A percentile compares a stretch with the other conserved stretches of the same genome.
phyloP scores from a whole-genome alignment of 2,797 vertebrate genomes.

The Xyrichtys novacula region DNA sequence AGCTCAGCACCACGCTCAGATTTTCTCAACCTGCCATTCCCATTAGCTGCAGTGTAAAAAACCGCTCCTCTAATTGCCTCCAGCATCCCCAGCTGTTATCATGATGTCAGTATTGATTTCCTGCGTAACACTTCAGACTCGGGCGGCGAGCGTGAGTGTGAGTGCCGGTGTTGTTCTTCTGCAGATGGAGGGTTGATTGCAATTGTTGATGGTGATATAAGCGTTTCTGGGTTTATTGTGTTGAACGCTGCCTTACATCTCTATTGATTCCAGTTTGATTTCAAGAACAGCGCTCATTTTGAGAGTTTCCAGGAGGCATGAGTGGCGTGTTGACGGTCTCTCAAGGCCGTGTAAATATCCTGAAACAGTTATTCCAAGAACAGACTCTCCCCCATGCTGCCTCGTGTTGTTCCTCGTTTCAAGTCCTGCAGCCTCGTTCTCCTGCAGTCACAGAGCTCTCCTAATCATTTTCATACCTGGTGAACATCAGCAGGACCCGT shows the following conservation, averaged over 20 bases:
- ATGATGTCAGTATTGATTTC: conserved; percentile 11
- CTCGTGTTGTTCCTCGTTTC: no score
- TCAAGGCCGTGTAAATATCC: no score
- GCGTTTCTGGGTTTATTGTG: neutral
- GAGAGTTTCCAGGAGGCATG: neutral
- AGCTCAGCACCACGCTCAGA: neutral
- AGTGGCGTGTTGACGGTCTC: neutral
- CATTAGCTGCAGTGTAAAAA: neutral
- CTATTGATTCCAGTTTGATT: neutral
- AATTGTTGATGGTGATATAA: neutral
- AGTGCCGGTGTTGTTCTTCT: neutral
- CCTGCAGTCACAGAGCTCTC: conserved; percentile 17
- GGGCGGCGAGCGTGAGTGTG: no score
- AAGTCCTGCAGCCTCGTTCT: no score
- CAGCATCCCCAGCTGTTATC: conserved; percentile 7
- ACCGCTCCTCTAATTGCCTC: neutral
- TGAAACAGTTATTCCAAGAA: no score
- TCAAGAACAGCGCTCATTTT: neutral
- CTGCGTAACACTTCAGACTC: neutral
- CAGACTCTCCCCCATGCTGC: no score
- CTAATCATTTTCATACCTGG: conserved; percentile 58
- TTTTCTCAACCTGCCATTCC: neutral
- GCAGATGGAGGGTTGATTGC: neutral
- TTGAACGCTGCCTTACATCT: no score
- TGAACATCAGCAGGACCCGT: conserved; percentile 29